A percentile compares a stretch with the other conserved stretches of the same genome.
Conservation (phyloP, 1,140 invertebrate genomes). For the Drosophila pallidifrons region DNA sequence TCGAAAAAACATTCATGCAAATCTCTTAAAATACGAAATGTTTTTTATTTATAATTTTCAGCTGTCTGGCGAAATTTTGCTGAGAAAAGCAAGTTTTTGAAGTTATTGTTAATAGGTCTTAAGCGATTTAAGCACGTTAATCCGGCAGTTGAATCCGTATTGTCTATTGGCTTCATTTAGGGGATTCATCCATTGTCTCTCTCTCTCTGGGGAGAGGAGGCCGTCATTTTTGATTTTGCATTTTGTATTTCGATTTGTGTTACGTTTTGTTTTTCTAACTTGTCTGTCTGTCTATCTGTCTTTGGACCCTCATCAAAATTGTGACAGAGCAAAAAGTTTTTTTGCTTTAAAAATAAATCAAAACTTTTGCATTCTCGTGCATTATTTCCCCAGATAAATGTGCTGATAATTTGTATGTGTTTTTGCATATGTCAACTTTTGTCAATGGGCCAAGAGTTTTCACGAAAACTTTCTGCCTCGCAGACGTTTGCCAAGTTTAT, state of each 20-base stretch:
- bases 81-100: background rate
- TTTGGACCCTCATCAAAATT: slow-evolving; percentile 54
- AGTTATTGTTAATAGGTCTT: slow-evolving; percentile 40
- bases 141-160: slow-evolving; percentile 8
- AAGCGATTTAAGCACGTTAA: slow-evolving; percentile 47
- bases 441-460: slow-evolving; percentile 53
- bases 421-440: slow-evolving; percentile 63
- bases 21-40: background rate
- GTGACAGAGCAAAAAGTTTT: slow-evolving; percentile 54
- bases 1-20: no score
- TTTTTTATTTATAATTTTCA: background rate
- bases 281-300: slow-evolving; percentile 9
- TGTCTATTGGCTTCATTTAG: slow-evolving; percentile 51
- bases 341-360: slow-evolving; percentile 58
- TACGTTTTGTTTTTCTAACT: slow-evolving; percentile 16
- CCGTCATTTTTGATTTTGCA: slow-evolving; percentile 53
- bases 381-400: slow-evolving; percentile 63
- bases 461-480: slow-evolving; percentile 36
- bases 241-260: slow-evolving; percentile 46
- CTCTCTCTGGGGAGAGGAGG: background rate
- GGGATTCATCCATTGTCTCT: slow-evolving; percentile 2
- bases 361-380: slow-evolving; percentile 56
- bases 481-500: slow-evolving; percentile 54
- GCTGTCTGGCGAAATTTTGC: background rate
- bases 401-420: slow-evolving; percentile 59